Conservation (phyloP, 2,797 vertebrate genomes). For the Pseudotriccus pelzelni region DNA sequence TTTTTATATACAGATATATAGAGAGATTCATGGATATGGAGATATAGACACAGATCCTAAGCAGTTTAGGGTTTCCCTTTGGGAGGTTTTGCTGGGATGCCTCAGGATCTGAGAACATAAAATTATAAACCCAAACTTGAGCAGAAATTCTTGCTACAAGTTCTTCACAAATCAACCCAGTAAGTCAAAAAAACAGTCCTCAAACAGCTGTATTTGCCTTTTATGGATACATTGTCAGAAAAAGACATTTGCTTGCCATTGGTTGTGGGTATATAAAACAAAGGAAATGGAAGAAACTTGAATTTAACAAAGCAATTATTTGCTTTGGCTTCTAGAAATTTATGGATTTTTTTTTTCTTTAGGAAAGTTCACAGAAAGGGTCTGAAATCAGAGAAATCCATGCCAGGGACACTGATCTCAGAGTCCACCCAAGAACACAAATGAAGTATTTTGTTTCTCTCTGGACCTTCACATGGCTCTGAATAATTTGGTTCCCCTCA, state of each 20-base stretch:
- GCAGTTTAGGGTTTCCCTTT: neutral
- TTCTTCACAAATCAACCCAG: neutral
- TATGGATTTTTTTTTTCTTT: neutral
- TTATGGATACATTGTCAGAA: neutral
- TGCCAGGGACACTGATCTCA: neutral
- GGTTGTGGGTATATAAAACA: neutral
- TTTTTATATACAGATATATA: neutral
- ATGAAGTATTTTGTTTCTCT: neutral
- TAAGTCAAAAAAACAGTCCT: neutral
- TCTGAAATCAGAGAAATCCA: neutral
- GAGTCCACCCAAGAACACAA: neutral
- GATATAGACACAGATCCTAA: neutral
- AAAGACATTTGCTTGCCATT: neutral
- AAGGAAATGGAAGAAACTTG: neutral
- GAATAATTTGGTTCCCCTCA: neutral
- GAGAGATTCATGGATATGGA: neutral
- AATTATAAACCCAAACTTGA: neutral
- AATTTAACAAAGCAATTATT: neutral
- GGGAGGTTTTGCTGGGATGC: neutral
- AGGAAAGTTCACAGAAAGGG: neutral
- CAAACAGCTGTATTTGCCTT: neutral
- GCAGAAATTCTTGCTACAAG: conserved; percentile 19
- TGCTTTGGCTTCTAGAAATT: neutral
- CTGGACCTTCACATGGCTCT: neutral
- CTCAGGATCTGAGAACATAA: neutral